Base-by-base conservation (phyloP, 2,113 vertebrate species). In the Cephalopterus ornatus region DNA sequence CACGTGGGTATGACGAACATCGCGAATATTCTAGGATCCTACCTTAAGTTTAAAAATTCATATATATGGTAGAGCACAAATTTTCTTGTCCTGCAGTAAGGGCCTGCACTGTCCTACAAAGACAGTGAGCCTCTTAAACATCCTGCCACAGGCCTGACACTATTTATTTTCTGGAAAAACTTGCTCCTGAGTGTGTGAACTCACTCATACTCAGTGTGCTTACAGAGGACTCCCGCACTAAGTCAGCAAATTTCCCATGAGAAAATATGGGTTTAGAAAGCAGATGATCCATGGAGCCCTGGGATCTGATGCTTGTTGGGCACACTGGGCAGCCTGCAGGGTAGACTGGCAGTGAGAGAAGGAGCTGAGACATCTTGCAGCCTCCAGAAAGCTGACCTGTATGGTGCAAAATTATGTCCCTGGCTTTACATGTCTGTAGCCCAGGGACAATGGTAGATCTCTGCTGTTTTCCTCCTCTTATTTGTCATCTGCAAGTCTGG, bases 261-360 rank as follows among this genome's bases (percentile, higher is more conserved):
- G 32, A 39, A 88, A 79, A 63, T 22, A 53, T 0, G 0, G 12
- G 3, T 15, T 58, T 81, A 71, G 28, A 42, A 67, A 82, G 18
- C 2, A 3, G 5, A 5, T 47, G 21, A 67, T 20, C 11, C 17
- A 8, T 1, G 6, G 18, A 91, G 4, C 12, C 12, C 20, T 11
- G 2, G 0, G 3, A 35, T 33, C 15, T 58, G 47, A 14, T 24
- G 12, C 27, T 10, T 4, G 30, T 14, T 1, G 1, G 32, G 37
- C 6, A 14, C 0, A 0, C 5, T 1, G 1, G 28, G 12, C 20
- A 81, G 15, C 12, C 15, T 62, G 20, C 46, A 13, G 23, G 37
- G 5, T 9, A 35, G 27, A 27, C 14, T 33, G 32, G 9, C 33
- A 37, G 11, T 2, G 1, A 52, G 6, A 18, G 12, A 74, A 2